Percentiles rank a stretch among this genome's conserved stretches.
Evolutionary conservation across 1,140 invertebrate species (phyloP).

Genomic region (Drosophila teissieri): DNA sequence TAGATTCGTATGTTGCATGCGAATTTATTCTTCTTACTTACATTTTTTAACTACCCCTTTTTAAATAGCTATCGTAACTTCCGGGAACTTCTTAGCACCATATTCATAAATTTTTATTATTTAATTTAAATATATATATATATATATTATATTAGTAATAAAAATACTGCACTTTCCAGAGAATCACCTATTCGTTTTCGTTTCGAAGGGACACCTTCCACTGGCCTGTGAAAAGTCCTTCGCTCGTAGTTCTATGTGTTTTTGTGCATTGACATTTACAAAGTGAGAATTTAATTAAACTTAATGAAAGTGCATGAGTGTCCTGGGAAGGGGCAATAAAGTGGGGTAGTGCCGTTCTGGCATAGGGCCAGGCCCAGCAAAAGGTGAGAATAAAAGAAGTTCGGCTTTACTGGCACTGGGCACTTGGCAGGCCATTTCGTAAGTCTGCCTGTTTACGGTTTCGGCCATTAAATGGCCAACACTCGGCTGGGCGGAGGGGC

Average conservation of each 20-base stretch:
- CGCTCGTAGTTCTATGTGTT: constrained; percentile 40
- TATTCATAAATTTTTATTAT: too few species aligned
- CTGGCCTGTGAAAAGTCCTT: constrained; percentile 52
- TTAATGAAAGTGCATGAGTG: constrained; percentile 79
- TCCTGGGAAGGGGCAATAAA: constrained; percentile 31
- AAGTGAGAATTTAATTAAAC: constrained; percentile 82
- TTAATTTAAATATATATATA: too few species aligned
- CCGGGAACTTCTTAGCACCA: too few species aligned
- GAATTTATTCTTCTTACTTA: too few species aligned
- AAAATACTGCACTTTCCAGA: neutral
- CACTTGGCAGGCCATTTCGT: constrained; percentile 55
- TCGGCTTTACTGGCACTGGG: constrained; percentile 55
- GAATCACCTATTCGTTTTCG: constrained; percentile 4
- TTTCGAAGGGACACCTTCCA: neutral
- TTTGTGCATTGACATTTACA: constrained; percentile 77
- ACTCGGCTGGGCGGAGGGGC: neutral
- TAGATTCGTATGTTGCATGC: too few species aligned
- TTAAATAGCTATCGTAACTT: too few species aligned
- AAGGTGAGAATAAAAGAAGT: constrained; percentile 37
- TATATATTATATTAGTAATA: too few species aligned
- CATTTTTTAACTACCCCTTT: too few species aligned
- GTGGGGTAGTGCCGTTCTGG: constrained; percentile 16
- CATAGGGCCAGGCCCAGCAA: constrained; percentile 19
- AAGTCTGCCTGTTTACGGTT: constrained; percentile 51
- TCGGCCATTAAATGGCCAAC: constrained; percentile 40